A percentile compares a stretch with the other conserved stretches of the same genome.
Evolutionary conservation across 1,140 invertebrate genomes (phyloP).

Genomic region (Hycleus cichorii): DNA sequence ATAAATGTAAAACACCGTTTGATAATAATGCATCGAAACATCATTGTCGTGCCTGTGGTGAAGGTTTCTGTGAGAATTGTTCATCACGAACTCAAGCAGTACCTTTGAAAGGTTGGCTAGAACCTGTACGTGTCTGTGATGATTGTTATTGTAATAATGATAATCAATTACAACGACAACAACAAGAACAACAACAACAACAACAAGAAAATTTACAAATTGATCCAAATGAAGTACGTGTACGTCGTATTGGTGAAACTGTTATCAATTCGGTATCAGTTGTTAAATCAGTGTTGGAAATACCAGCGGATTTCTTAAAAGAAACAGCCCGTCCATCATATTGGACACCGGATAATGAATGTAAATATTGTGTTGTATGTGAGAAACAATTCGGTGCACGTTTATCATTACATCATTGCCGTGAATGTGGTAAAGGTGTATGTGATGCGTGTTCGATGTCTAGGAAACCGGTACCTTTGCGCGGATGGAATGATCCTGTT

Average conservation of each 20-base stretch:
- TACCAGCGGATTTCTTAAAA: slow-evolving; percentile 57
- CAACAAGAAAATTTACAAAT: slow-evolving; percentile 14
- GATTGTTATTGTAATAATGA: slow-evolving; percentile 44
- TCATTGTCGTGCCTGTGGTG: slow-evolving; percentile 71
- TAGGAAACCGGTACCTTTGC: slow-evolving; percentile 55
- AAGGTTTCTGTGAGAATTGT: slow-evolving; percentile 63
- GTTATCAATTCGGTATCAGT: slow-evolving; percentile 54
- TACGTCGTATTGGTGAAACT: slow-evolving; percentile 56
- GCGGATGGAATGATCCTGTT: slow-evolving; percentile 62
- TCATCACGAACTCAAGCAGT: slow-evolving; percentile 54
- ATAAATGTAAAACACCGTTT: slow-evolving; percentile 54
- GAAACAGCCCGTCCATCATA: slow-evolving; percentile 71
- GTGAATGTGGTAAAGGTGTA: slow-evolving; percentile 64
- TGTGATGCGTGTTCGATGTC: slow-evolving; percentile 58
- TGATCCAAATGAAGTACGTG: slow-evolving; percentile 31
- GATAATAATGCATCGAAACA: slow-evolving; percentile 54
- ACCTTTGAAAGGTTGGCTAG: slow-evolving; percentile 56
- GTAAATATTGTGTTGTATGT: slow-evolving; percentile 61
- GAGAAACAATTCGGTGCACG: slow-evolving; percentile 48
- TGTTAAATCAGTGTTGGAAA: slow-evolving; percentile 35
- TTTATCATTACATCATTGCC: slow-evolving; percentile 63
- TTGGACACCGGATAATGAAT: slow-evolving; percentile 71
- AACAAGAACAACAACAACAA: slow-evolving; percentile 31
- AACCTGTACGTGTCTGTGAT: slow-evolving; percentile 60
- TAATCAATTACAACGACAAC: slow-evolving; percentile 29